These are phyloP conservation scores for Natrix natrix DNA, from an alignment of 2,797 vertebrate genomes.

Conservation along the genomic window DNA sequence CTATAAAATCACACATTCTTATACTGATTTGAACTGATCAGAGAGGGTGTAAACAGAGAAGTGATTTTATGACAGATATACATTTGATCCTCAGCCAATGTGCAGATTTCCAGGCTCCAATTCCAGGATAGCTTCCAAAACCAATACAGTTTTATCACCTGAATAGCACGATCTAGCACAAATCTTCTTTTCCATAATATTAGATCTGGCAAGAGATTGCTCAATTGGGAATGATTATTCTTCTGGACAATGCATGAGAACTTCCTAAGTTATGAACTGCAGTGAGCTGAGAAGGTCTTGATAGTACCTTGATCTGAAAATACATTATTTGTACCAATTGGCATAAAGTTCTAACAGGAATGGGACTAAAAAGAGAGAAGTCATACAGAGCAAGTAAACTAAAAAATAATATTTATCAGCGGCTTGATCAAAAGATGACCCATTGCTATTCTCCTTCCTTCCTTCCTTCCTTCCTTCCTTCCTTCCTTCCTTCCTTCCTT, in stretches of 20 bases:
- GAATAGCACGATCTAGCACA: conserved; percentile 55
- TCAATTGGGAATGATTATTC: conserved; percentile 41
- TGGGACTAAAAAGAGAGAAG: not conserved
- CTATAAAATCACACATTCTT: not conserved
- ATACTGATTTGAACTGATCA: not conserved
- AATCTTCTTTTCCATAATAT: conserved; percentile 55
- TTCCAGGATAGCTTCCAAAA: conserved; percentile 17
- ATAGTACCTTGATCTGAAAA: not conserved
- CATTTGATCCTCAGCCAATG: not conserved
- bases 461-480: no score
- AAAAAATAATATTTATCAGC: not conserved
- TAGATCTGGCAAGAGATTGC: conserved; percentile 35
- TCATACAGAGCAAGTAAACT: not conserved
- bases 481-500: no score
- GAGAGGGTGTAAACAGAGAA: not conserved
- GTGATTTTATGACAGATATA: conserved; percentile 8
- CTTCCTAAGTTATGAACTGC: conserved; percentile 38
- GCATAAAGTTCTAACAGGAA: not conserved
- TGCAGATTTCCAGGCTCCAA: not conserved
- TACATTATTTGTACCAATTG: not conserved
- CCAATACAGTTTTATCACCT: conserved; percentile 37
- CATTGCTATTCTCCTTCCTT: not conserved
- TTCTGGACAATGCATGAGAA: conserved; percentile 36
- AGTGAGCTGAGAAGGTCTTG: not conserved
- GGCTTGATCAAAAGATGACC: not conserved